Conservation (phyloP, 2,797 vertebrate genomes). For the Cetoscarus ocellatus region DNA sequence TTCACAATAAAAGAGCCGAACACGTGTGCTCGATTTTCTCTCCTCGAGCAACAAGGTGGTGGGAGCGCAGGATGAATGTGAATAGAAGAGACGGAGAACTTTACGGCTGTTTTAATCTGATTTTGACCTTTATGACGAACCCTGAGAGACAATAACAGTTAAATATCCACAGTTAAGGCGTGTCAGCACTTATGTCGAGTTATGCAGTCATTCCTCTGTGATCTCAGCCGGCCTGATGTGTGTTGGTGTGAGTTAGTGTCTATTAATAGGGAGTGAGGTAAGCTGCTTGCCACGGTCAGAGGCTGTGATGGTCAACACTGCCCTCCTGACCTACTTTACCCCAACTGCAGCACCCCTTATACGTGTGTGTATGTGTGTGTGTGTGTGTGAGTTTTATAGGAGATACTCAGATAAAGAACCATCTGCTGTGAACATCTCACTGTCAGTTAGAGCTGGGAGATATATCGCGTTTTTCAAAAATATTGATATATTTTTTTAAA, state of each 20-base stretch:
- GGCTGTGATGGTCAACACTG: conserved; percentile 60
- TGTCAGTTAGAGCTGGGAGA: background rate
- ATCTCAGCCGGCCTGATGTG: conserved; percentile 12
- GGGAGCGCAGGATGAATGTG: too few relatives aligned
- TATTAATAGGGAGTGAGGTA: conserved; percentile 57
- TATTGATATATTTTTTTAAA: too few relatives aligned
- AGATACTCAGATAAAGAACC: conserved; percentile 23
- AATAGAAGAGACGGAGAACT: too few relatives aligned
- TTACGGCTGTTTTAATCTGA: background rate
- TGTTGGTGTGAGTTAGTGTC: conserved; percentile 23
- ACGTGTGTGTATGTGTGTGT: conserved; percentile 5
- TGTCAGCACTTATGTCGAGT: conserved; percentile 15
- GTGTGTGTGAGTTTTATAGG: conserved; percentile 6
- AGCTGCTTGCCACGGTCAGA: conserved; percentile 62
- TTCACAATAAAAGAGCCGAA: conserved; percentile 15
- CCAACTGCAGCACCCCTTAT: conserved; percentile 12
- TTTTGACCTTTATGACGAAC: background rate
- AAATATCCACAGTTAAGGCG: background rate
- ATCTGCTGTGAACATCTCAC: conserved; percentile 38
- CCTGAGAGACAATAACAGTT: background rate
- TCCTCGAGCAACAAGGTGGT: background rate
- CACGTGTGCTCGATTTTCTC: background rate
- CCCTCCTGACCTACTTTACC: conserved; percentile 69
- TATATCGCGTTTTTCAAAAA: background rate
- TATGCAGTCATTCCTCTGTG: conserved; percentile 2